phyloP scores from a whole-genome alignment of 2,113 vertebrate genomes.

The Cololabis saira region DNA sequence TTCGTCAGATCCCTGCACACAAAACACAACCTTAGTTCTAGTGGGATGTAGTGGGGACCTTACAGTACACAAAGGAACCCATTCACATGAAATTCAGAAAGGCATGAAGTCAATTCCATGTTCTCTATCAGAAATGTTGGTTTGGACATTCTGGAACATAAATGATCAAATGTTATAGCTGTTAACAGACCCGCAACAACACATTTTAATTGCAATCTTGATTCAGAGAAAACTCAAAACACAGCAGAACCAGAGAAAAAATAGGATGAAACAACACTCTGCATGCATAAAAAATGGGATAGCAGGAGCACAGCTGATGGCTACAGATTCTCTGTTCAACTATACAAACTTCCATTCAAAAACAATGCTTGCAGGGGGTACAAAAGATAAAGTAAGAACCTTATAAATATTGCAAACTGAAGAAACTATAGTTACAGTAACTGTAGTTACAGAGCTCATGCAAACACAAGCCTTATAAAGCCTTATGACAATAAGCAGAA shows the following conservation, averaged over 20 bases:
- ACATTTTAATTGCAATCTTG: conserved; percentile 44
- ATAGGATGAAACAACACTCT: conserved; percentile 39
- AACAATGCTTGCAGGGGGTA: conserved; percentile 20
- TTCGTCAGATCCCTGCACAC: no score
- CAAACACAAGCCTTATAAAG: not conserved
- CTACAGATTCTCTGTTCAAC: conserved; percentile 56
- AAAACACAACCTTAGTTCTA: no score
- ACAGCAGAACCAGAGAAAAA: conserved; percentile 33
- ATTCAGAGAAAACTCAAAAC: conserved; percentile 36
- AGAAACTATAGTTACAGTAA: conserved; percentile 22
- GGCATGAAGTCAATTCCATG: not conserved
- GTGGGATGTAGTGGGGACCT: not conserved
- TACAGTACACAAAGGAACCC: not conserved
- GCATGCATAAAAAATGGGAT: conserved; percentile 57
- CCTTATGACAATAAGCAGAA: conserved; percentile 5
- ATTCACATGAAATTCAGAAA: no score
- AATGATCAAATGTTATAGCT: conserved; percentile 38
- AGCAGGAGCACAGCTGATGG: conserved; percentile 24
- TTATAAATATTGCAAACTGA: conserved; percentile 20
- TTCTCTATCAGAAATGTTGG: conserved; percentile 5
- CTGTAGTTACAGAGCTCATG: conserved; percentile 2
- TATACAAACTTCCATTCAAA: conserved; percentile 33
- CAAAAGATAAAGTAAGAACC: conserved; percentile 13
- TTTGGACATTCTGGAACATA: conserved; percentile 24
- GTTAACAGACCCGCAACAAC: conserved; percentile 30